Base-by-base conservation (phyloP, 30 jellyfish, hydroid and myxozoan species). In the Chrysaora quinquecirrha region DNA sequence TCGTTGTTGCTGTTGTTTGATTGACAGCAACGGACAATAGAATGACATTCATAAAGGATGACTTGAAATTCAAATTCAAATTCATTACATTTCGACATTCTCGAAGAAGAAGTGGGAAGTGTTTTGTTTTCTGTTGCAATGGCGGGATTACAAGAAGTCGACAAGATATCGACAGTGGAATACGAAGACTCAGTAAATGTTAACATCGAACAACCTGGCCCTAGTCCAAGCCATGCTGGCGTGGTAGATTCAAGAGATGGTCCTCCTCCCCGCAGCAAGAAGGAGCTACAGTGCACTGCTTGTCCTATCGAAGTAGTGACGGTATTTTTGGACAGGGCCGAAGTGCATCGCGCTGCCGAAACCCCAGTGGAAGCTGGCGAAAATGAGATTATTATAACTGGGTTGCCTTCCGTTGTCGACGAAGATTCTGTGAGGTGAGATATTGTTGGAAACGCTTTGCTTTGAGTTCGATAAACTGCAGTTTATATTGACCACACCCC, bases 251-350 rank as follows among this genome's bases (percentile, higher is more conserved):
- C 27, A 9, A 65, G 16, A 7, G 14, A 10, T 7, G 78, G 16
- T 3, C 16, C 34, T 7, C 27, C 78, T 7, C 12, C 49, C 64
- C 7, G 56, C 12, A 20, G 19, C 25, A 65, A 24, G 34, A 25
- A 7, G 64, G 78, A 65, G 52, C 10, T 65, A 21, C 4, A 20
- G 9, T 29, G 85, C 9, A 48, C 30, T 47, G 29, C 83, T 3
- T 94, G 99, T 66, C 97, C 97, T 24, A 84, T 88, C 18, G 84
- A 82, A 19, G 82, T 74, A 24, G 97, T 94, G 27, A 94, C 99
- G 9, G 99, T 94, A 22, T 94, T 94, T 74, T 48, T 83, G 10
- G 99, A 94, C 76, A 70, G 95, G 32, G 99, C 99, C 2, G 99
- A 94, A 82, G 99, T 94, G 21, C 82, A 84, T 29, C 74, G 97